Percentiles rank a stretch among this genome's conserved stretches.
Evolutionary conservation across 2,888 invertebrate species (phyloP).

Genomic region (Mactromeris polynyma): DNA sequence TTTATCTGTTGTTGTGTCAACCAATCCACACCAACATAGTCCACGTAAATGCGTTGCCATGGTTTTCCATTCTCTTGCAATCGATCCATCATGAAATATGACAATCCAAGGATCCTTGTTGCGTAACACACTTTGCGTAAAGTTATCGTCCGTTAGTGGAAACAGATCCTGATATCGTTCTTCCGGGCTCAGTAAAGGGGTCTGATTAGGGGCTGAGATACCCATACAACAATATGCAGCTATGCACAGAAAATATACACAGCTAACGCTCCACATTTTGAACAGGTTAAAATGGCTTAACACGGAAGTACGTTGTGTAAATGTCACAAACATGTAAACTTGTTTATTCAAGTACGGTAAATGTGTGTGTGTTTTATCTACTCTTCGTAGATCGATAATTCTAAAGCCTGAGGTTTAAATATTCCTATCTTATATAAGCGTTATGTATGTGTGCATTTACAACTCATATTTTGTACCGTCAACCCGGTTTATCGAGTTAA

Average conservation of each 20-base stretch:
- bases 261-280: neutral
- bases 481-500: too few relatives aligned
- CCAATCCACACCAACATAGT: constrained; percentile 75
- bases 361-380: neutral
- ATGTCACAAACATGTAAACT: neutral
- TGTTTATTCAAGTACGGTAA: neutral
- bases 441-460: too few relatives aligned
- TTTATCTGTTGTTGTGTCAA: constrained; percentile 68
- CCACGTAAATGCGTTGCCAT: constrained; percentile 77
- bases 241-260: neutral
- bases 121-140: constrained; percentile 72
- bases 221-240: neutral
- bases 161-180: constrained; percentile 77
- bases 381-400: neutral
- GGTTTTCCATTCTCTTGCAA: constrained; percentile 75
- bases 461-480: too few relatives aligned
- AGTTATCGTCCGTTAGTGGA: constrained; percentile 72
- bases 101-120: constrained; percentile 78
- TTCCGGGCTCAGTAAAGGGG: constrained; percentile 65
- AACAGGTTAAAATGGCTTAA: neutral
- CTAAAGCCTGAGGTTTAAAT: neutral
- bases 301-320: neutral
- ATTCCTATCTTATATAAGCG: too few relatives aligned
- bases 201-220: constrained; percentile 31
- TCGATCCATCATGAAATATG: constrained; percentile 74